These are phyloP conservation scores for Thaleichthys pacificus DNA, from an alignment of 2,797 vertebrate genomes.

Conservation along the genomic window DNA sequence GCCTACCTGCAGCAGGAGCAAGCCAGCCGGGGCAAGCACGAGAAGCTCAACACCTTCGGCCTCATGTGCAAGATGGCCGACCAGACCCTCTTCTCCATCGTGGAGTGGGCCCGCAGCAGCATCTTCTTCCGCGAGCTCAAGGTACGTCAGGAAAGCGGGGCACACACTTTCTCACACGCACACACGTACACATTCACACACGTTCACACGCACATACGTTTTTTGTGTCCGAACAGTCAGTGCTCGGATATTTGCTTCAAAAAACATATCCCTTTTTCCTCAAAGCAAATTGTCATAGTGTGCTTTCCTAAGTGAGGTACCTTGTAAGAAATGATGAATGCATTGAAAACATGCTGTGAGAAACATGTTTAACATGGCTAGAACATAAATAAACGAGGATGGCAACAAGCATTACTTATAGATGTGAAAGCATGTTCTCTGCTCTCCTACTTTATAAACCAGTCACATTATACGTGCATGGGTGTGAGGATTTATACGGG, in stretches of 20 bases:
- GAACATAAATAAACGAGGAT: too few species aligned
- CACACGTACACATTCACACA: not conserved
- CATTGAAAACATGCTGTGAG: too few species aligned
- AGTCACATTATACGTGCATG: not conserved
- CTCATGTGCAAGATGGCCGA: constrained; percentile 99
- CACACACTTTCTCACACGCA: not conserved
- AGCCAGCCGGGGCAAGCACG: constrained; percentile 90
- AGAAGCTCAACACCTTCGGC: constrained; percentile 96
- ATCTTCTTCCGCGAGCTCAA: constrained; percentile 98
- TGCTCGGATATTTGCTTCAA: not conserved
- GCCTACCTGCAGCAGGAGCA: constrained; percentile 96
- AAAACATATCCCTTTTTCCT: too few species aligned
- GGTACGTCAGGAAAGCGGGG: constrained; percentile 79
- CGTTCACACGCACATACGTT: not conserved
- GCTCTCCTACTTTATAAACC: constrained; percentile 1
- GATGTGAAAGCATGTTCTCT: not conserved
- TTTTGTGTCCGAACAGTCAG: not conserved
- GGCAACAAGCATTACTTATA: too few species aligned
- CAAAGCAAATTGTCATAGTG: not conserved
- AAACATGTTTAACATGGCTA: too few species aligned
- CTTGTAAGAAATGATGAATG: not conserved
- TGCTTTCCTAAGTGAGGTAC: too few species aligned
- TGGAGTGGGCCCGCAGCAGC: constrained; percentile 98
- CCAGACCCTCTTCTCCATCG: constrained; percentile 98
- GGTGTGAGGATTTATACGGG: not conserved